Percentiles rank a stretch among this genome's conserved stretches.
Evolutionary conservation across 2,888 invertebrate genomes (phyloP).

Genomic region (Polyommatus icarus): DNA sequence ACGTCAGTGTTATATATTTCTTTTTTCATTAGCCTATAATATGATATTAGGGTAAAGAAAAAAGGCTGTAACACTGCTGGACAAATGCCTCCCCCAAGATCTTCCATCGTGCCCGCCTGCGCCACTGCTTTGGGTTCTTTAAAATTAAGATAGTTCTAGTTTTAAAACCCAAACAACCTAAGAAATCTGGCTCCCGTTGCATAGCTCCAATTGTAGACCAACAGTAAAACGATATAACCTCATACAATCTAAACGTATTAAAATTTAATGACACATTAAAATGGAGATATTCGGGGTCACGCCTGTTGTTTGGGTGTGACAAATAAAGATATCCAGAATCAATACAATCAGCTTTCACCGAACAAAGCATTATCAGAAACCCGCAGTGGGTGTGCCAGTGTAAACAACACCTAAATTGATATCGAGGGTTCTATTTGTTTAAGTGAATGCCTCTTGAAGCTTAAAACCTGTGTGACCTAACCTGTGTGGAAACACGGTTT

Average conservation of each 20-base stretch:
- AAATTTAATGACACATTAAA: neutral
- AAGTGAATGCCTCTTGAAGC: conserved; percentile 30
- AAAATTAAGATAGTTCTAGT: too few relatives aligned
- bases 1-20: too few relatives aligned
- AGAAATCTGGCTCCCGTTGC: too few relatives aligned
- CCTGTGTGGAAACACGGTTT: neutral
- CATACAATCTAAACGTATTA: neutral
- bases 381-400: conserved; percentile 50
- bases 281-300: neutral
- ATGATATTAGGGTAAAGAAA: too few relatives aligned
- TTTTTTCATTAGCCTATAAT: too few relatives aligned
- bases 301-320: conserved; percentile 1
- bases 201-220: too few relatives aligned
- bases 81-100: too few relatives aligned
- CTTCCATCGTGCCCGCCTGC: too few relatives aligned
- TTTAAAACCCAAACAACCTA: too few relatives aligned
- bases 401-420: conserved; percentile 48
- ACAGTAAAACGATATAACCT: too few relatives aligned
- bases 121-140: too few relatives aligned
- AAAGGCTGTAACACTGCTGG: too few relatives aligned
- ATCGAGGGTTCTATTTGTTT: conserved; percentile 37
- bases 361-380: conserved; percentile 45
- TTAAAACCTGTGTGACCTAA: neutral
- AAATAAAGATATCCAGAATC: conserved; percentile 27
- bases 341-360: conserved; percentile 33